Evolutionary conservation across 1,140 invertebrate species (phyloP), one percentile per base, ranked within the genome.

Genomic region (Pogonognathellus flavescens): DNA sequence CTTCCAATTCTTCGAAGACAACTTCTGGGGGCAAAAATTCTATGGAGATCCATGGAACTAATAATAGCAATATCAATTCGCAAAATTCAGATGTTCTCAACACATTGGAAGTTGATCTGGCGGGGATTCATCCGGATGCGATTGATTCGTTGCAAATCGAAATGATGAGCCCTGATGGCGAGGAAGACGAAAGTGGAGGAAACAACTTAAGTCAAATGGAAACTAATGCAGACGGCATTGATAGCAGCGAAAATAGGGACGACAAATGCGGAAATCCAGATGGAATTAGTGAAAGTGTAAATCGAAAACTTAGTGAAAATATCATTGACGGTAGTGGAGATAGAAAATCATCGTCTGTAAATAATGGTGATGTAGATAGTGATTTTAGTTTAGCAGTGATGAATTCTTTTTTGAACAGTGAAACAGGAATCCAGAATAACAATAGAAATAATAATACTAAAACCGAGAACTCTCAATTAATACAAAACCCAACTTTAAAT

Each of bases 131-230:
- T 76, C 59, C 57, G 13, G 85, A 88, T 53, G 80, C 87, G 16
- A 86, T 88, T 1, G 80, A 88, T 20, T 88, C 87, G 7, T 83
- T 88, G 16, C 85, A 86, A 70, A 86, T 88, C 14, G 85, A 86
- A 55, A 88, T 88, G 85, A 59, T 84, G 20, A 72, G 59, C 50
- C 80, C 83, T 16, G 85, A 82, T 14, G 81, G 70, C 11, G 85
- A 88, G 14, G 49, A 81, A 13, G 50, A 83, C 9, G 55, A 82
- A 31, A 66, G 66, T 52, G 50, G 31, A 13, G 31, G 13, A 0
- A 82, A 83, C n/a, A 3, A 14, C n/a, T 50, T 25, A 5, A 59
- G 31, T 60, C 62, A 66, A 25, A 25, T 66, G 20, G 14, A 18
- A 83, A 83, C 25, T 13, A 66, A 13, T 50, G 6, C 31, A n/a